phyloP scores from a whole-genome alignment of 1,140 invertebrate genomes.

The Nephila pilipes region DNA sequence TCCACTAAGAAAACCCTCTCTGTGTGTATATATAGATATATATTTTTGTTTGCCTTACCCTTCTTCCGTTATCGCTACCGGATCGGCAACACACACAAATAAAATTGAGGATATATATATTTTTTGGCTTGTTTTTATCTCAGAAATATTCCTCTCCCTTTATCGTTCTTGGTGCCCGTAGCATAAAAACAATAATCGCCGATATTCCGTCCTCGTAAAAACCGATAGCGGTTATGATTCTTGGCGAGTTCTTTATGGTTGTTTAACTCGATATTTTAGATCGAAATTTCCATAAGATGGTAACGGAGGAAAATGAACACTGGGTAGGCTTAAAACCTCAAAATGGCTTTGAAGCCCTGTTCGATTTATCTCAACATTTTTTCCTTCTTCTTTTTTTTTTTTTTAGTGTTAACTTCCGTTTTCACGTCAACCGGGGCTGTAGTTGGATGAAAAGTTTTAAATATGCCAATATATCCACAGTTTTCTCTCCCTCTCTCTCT shows the following conservation, averaged over 20 bases:
- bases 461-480: not conserved
- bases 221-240: slow-evolving; percentile 72
- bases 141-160: slow-evolving; percentile 38
- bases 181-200: slow-evolving; percentile 70
- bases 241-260: slow-evolving; percentile 69
- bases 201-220: slow-evolving; percentile 53
- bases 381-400: not conserved
- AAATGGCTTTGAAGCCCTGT: slow-evolving; percentile 28
- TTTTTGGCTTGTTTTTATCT: slow-evolving; percentile 54
- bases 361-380: slow-evolving; percentile 24
- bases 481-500: not conserved
- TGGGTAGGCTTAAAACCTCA: slow-evolving; percentile 54
- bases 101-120: slow-evolving; percentile 47
- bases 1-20: slow-evolving; percentile 58
- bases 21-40: too few species aligned
- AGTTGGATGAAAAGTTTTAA: not conserved
- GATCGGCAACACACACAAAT: slow-evolving; percentile 63
- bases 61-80: slow-evolving; percentile 55
- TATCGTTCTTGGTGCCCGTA: slow-evolving; percentile 59
- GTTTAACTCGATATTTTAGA: slow-evolving; percentile 71
- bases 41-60: slow-evolving; percentile 14
- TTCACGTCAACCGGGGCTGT: not conserved
- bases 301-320: not conserved
- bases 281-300: slow-evolving; percentile 70
- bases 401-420: slow-evolving; percentile 27